A percentile compares a stretch with the other conserved stretches of the same genome.
Conservation (phyloP, 2,888 invertebrate genomes). For the Sisyra nigra region DNA sequence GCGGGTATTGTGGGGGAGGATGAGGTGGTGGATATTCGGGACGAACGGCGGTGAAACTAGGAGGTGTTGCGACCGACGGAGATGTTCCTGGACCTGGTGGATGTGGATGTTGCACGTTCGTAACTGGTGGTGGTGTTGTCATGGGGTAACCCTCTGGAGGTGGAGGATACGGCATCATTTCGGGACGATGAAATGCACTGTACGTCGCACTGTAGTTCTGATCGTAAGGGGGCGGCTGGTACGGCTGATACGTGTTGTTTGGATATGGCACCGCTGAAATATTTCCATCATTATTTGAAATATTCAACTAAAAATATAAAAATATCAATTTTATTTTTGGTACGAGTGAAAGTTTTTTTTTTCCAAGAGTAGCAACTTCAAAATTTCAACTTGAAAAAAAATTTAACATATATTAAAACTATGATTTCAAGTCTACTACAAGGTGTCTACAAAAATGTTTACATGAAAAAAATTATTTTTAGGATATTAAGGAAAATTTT, state of each 20-base stretch:
- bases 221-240: slow-evolving; percentile 9
- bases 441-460: too few relatives aligned
- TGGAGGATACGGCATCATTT: slow-evolving; percentile 4
- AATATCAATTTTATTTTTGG: too few relatives aligned
- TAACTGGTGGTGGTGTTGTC: not conserved
- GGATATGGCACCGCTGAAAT: slow-evolving; percentile 10
- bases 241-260: slow-evolving; percentile 9
- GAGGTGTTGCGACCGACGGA: not conserved
- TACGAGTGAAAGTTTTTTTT: too few relatives aligned
- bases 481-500: too few relatives aligned
- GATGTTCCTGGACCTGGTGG: not conserved
- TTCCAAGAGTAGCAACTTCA: too few relatives aligned
- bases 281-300: not conserved
- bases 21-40: slow-evolving; percentile 5
- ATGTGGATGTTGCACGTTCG: not conserved
- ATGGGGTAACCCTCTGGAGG: not conserved
- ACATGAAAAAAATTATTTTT: too few relatives aligned
- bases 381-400: too few relatives aligned
- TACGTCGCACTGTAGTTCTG: slow-evolving; percentile 8
- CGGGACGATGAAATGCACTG: slow-evolving; percentile 11
- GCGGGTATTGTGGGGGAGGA: slow-evolving; percentile 4
- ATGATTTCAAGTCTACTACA: too few relatives aligned
- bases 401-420: too few relatives aligned
- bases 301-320: not conserved
- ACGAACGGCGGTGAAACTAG: not conserved